These are phyloP conservation scores for Myotis daubentonii DNA, from an alignment of 2,797 vertebrate species.

Conservation along the genomic window DNA sequence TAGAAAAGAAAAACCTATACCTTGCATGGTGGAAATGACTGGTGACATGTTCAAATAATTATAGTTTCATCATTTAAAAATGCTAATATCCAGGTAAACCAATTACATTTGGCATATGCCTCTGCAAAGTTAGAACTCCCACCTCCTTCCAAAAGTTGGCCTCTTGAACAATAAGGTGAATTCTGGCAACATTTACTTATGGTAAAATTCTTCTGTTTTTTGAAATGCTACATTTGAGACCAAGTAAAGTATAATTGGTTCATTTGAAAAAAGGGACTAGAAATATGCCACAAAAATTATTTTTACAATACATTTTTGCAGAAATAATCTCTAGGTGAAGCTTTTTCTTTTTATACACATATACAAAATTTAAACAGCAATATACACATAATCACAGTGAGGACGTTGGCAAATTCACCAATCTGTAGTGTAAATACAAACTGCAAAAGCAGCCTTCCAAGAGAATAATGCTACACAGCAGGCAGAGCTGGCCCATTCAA, in stretches of 20 bases:
- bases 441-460: constrained; percentile 91
- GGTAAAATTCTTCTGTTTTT: constrained; percentile 72
- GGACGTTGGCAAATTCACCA: constrained; percentile 90
- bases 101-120: constrained; percentile 78
- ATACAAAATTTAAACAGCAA: constrained; percentile 94
- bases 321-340: constrained; percentile 89
- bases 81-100: constrained; percentile 72
- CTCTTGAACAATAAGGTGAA: constrained; percentile 80
- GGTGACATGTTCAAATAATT: constrained; percentile 73
- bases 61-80: constrained; percentile 71
- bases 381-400: constrained; percentile 96
- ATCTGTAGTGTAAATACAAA: constrained; percentile 92
- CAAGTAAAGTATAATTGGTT: constrained; percentile 82
- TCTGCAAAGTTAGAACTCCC: constrained; percentile 73
- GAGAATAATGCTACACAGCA: constrained; percentile 89
- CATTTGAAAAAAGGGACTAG: constrained; percentile 82
- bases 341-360: constrained; percentile 90
- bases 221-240: constrained; percentile 86
- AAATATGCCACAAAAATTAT: constrained; percentile 88
- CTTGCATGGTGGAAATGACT: constrained; percentile 76
- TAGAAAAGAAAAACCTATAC: constrained; percentile 76
- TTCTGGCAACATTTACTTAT: constrained; percentile 75
- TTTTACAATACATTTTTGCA: constrained; percentile 88
- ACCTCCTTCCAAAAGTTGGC: constrained; percentile 80
- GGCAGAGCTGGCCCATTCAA: constrained; percentile 87